Evolutionary conservation across 2,797 vertebrate species (phyloP), one percentile per base, ranked within the genome.

Genomic region (Enteromius unitaeniatus): DNA sequence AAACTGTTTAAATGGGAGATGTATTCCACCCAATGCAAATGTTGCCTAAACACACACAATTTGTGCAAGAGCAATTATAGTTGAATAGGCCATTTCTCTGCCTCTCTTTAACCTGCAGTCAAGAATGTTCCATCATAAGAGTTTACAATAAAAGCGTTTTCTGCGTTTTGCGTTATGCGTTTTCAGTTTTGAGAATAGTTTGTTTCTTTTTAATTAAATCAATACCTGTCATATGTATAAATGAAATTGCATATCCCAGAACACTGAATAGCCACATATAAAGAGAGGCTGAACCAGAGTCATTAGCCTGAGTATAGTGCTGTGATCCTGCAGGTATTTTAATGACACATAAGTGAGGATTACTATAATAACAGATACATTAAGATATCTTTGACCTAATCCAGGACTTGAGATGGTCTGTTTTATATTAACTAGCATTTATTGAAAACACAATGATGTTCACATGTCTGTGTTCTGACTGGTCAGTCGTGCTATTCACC

Each of bases 331-430:
- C 17, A 28, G 23, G 9, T 49, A 31, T 49, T 72, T 72, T 51
- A 49, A 49, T 78, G 58, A 49, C 31, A 58, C 21, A 58, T 76
- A 58, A 55, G 2, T 76, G 74, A 76, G n/a, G 51, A 60, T 60
- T 73, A 73, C 31, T 75, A 34, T 58, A 53, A 74, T 74, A 58
- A 58, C 2, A 47, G 40, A 23, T 64, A 64, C 40, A 78, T 65
- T 47, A 49, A 78, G 40, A 78, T 31, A 58, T 60, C 37, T 60
- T 14, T 40, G 34, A 34, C 34, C 53, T 77, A 42, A 60, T 60
- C 53, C 37, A 60, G 28, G 47, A 31, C 1, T 53, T 4, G 15
- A 62, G 15, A 77, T 28, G 55, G 34, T 34, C 73, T 37, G 37
- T 69, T n/a, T 75, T 14, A 58, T 0, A 3, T 23, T 17, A 58